A percentile compares a stretch with the other conserved stretches of the same genome.
Evolutionary conservation across 2,888 invertebrate genomes (phyloP).

Genomic region (Frankliniella fusca): DNA sequence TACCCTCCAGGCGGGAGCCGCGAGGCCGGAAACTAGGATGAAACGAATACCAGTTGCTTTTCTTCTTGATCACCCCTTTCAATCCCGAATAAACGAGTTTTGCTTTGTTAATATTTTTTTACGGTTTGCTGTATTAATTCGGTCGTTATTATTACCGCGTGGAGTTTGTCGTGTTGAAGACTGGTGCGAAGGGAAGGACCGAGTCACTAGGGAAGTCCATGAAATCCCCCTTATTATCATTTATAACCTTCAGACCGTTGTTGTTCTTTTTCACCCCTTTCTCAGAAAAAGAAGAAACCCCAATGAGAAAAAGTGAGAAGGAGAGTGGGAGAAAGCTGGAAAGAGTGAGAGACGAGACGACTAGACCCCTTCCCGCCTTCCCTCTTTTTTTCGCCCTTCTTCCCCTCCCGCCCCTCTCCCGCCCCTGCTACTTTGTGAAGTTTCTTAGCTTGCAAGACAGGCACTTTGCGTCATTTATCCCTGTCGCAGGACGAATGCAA

Average conservation of each 20-base stretch:
- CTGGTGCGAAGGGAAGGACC: too few species aligned
- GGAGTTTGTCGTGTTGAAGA: too few species aligned
- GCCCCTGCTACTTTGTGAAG: conserved; percentile 2
- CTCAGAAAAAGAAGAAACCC: neutral
- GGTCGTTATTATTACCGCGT: too few species aligned
- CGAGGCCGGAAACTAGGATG: too few species aligned
- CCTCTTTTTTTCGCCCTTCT: neutral
- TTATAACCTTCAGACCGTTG: neutral
- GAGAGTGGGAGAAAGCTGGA: neutral
- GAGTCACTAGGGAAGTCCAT: neutral
- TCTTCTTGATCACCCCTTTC: too few species aligned
- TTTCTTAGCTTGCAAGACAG: conserved; percentile 24
- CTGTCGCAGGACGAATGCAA: conserved; percentile 22
- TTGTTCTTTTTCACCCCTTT: neutral
- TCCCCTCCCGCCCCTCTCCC: neutral
- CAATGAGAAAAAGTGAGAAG: neutral
- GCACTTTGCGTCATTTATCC: conserved; percentile 24
- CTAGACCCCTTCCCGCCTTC: neutral
- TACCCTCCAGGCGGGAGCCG: neutral
- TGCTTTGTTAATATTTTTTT: too few species aligned
- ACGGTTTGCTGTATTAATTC: too few species aligned
- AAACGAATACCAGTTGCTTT: too few species aligned
- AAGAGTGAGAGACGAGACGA: neutral
- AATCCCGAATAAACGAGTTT: too few species aligned
- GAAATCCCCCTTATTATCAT: neutral